Evolutionary conservation across 2,888 invertebrate genomes (phyloP).

Genomic region (Noctua janthina): DNA sequence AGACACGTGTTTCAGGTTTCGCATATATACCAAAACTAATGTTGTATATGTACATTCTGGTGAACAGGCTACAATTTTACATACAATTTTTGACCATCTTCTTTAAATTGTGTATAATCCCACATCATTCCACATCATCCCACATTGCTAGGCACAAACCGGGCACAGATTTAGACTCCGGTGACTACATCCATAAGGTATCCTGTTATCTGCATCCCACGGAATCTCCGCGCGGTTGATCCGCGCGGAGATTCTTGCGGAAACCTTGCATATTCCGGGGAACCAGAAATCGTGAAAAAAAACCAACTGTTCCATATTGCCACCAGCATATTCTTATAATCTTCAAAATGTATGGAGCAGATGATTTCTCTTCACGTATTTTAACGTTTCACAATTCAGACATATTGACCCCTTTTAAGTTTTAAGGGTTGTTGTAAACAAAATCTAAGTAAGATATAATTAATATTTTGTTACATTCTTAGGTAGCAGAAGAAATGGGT

Average conservation of each 20-base stretch:
- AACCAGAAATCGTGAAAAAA: background rate
- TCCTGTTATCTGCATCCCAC: background rate
- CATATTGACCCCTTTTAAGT: background rate
- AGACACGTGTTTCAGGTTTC: too few species aligned
- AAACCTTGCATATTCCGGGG: background rate
- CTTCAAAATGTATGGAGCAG: background rate
- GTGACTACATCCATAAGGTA: background rate
- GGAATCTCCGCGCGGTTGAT: background rate
- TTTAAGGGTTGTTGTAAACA: background rate
- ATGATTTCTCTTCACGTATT: background rate
- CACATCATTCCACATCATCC: background rate
- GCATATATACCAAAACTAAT: too few species aligned
- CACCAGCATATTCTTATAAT: background rate
- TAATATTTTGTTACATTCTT: constrained; percentile 44
- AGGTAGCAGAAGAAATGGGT: constrained; percentile 90
- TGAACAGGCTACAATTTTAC: too few species aligned
- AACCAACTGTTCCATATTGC: rapidly evolving
- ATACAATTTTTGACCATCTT: too few species aligned
- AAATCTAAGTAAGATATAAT: background rate
- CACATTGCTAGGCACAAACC: background rate
- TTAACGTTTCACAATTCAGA: background rate
- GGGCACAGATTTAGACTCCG: background rate
- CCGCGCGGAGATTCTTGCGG: background rate
- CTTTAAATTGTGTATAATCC: background rate
- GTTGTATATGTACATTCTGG: too few species aligned